Evolutionary conservation across 1,140 invertebrate species (phyloP).

Genomic region (Macrosteles quadrilineatus): DNA sequence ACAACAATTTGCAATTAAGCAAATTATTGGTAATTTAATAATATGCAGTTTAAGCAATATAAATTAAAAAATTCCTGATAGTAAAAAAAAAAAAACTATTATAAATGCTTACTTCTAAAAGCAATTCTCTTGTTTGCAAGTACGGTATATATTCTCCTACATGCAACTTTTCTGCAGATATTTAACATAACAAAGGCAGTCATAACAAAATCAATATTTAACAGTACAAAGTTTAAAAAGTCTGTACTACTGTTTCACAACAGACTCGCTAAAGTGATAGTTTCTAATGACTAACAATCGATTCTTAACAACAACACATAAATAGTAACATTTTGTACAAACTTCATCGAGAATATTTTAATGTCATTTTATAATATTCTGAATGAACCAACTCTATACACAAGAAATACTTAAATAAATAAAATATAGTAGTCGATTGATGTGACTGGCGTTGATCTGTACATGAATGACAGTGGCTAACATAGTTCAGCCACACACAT

Average conservation of each 20-base stretch:
- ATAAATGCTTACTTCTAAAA: too few relatives aligned
- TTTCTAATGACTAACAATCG: conserved; percentile 4
- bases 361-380: conserved; percentile 21
- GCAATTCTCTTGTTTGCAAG: too few relatives aligned
- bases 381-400: conserved; percentile 25
- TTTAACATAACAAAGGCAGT: background rate
- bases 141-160: too few relatives aligned
- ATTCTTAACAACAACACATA: conserved; percentile 24
- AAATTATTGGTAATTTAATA: too few relatives aligned
- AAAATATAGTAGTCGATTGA: conserved; percentile 15
- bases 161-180: too few relatives aligned
- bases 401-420: conserved; percentile 25
- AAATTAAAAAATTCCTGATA: too few relatives aligned
- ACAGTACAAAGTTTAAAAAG: background rate
- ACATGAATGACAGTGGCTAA: background rate
- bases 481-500: background rate
- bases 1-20: too few relatives aligned
- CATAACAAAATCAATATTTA: background rate
- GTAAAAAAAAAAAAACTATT: too few relatives aligned
- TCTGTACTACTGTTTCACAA: background rate
- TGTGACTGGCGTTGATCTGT: background rate
- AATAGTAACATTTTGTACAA: conserved; percentile 21
- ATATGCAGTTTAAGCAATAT: too few relatives aligned
- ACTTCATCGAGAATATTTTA: conserved; percentile 24
- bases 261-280: background rate